A percentile compares a stretch with the other conserved stretches of the same genome.
These are phyloP conservation scores for Ceyx margarethae DNA, from an alignment of 2,113 vertebrate genomes.

Conservation along the genomic window DNA sequence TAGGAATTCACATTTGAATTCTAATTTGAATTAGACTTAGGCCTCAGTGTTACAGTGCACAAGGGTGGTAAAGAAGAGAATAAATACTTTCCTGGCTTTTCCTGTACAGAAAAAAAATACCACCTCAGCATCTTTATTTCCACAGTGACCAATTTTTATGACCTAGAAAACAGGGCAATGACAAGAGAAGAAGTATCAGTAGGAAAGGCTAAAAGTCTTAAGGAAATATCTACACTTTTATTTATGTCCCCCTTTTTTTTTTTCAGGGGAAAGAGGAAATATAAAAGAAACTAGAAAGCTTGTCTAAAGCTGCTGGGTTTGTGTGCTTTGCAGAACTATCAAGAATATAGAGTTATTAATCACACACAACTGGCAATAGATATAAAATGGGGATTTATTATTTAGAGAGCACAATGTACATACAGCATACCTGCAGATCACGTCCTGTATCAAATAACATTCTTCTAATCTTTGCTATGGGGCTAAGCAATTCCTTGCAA, in stretches of 20 bases:
- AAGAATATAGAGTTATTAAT: background rate
- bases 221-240: background rate
- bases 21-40: background rate
- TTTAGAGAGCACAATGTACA: background rate
- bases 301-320: background rate
- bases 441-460: background rate
- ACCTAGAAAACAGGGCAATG: background rate
- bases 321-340: slow-evolving; percentile 3
- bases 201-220: background rate
- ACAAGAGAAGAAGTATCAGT: background rate
- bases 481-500: background rate
- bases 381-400: slow-evolving; percentile 2
- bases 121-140: slow-evolving; percentile 4
- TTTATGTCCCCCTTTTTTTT: background rate
- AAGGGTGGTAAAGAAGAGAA: background rate
- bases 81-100: background rate
- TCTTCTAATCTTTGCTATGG: background rate
- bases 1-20: background rate
- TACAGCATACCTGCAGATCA: background rate
- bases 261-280: background rate
- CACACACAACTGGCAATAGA: background rate
- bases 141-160: slow-evolving; percentile 11
- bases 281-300: background rate
- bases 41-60: background rate
- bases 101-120: background rate